Base-by-base conservation (phyloP, 1,140 invertebrate species). In the Euschistus heros region DNA sequence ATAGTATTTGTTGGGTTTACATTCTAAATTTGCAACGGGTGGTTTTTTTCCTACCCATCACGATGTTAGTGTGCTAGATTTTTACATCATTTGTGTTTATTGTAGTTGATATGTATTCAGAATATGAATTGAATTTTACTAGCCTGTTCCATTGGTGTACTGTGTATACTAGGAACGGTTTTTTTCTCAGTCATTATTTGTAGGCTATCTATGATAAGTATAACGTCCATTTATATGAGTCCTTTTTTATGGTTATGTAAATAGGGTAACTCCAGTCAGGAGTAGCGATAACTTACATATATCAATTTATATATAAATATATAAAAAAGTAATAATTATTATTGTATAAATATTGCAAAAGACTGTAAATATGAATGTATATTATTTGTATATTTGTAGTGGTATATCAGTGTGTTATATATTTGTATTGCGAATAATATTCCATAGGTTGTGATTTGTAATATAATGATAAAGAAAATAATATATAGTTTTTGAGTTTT, bases 331-430 rank as follows among this genome's bases (percentile, higher is more conserved):
- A 20, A 18, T 18, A 50, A 22, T 50, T 18, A 50, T 50, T 22
- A 50, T 50, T 57, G 54, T 57, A 57, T 57, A 57, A 57, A 57
- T 57, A 57, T 57, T 57, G 14, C 7, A 26, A 57, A 57, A 57
- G 54, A 57, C 54, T 57, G 54, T 57, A 57, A 57, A 57, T 57
- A 57, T 57, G 18, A 22, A 22, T 57, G 54, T 57, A 57, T 57
- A 57, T 57, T 57, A 57, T 57, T 57, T 57, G 54, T 57, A 57
- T 57, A 57, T 57, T 57, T 57, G 54, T 57, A 57, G 54, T 57
- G 54, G 18, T 57, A 57, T 57, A 57, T 26, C 54, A 57, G 54
- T 57, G 54, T 57, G 54, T 57, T 57, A 57, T 57, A 57, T 57
- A 57, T 57, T 57, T 57, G 54, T 57, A 57, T 57, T 57, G 54